phyloP scores from a whole-genome alignment of 2,888 invertebrate species.

The Heteromyza rotundicornis region DNA sequence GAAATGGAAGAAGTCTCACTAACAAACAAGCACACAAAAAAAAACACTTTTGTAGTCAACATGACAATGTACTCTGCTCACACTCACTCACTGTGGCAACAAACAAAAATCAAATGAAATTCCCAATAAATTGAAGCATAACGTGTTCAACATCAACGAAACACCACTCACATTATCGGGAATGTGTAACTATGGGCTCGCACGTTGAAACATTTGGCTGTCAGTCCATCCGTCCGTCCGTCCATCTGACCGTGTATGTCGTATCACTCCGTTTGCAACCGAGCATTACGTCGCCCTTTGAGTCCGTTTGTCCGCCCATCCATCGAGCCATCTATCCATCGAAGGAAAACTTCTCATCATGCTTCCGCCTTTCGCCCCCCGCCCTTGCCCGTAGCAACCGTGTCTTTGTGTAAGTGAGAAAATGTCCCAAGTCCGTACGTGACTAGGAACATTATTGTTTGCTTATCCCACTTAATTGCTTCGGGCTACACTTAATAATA shows the following conservation, averaged over 20 bases:
- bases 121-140: conserved; percentile 1
- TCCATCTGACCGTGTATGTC: neutral
- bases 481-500: conserved; percentile 59
- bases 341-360: neutral
- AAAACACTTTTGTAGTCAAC: too few relatives aligned
- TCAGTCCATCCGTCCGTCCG: neutral
- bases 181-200: neutral
- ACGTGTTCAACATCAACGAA: neutral
- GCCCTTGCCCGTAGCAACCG: neutral
- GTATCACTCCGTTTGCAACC: too few relatives aligned
- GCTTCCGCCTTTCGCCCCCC: too few relatives aligned
- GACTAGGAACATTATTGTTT: conserved; percentile 57
- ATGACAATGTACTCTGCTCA: too few relatives aligned
- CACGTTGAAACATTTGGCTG: neutral
- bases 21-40: too few relatives aligned
- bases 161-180: conserved; percentile 1
- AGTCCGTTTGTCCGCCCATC: conserved; percentile 1
- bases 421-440: conserved; percentile 50
- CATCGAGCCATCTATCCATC: neutral
- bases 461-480: conserved; percentile 59
- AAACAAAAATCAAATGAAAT: neutral
- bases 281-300: too few relatives aligned
- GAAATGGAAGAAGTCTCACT: too few relatives aligned
- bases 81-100: too few relatives aligned
- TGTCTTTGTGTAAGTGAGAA: conserved; percentile 35